Base-by-base conservation (phyloP, 2,797 vertebrate genomes). In the Erpetoichthys calabaricus region DNA sequence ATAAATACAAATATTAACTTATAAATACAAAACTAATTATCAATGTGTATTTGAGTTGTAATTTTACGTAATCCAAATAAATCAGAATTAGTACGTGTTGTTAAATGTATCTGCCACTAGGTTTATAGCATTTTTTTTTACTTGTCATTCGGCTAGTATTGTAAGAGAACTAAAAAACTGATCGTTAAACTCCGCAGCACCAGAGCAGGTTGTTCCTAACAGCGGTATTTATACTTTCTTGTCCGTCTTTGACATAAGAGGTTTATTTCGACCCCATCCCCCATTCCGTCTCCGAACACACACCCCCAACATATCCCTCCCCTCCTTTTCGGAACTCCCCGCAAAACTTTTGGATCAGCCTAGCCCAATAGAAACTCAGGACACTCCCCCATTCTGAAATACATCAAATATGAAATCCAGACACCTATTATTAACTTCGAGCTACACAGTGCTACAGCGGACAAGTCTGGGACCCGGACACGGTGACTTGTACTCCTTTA, bases 211-310 rank as follows among this genome's bases (percentile, higher is more conserved):
- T 74, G 82, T 74, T 70, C 46, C 67, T 68, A 69, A 72, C 79
- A 68, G 76, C 74, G 70, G 80, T 93, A 93, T 96, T 94, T 98
- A 96, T 96, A 96, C 87, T 68, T 78, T 81, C 78, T 77, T 75
- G 80, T 82, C 80, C 80, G 80, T 86, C 80, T 84, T 83, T 83
- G 88, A 89, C 88, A 83, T 72, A 83, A 84, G 89, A 86, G 81
- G 86, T 84, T 88, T 90, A 92, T 91, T 94, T 94, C 86, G 87
- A 91, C 88, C 83, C 78, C 80, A 79, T 73, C 75, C 77, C 82
- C 82, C 77, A 25, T 86, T 69, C 72, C 73, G 76, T 85, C 25
- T 25, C 25, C 25, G 25, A 25, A 25, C 25, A 25, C 25, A 25
- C 25, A 25, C 25, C 25, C 25, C 25, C 25, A 25, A 25, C 25